Conservation (phyloP, 2,888 invertebrate genomes). For the Dermolepida albohirtum region DNA sequence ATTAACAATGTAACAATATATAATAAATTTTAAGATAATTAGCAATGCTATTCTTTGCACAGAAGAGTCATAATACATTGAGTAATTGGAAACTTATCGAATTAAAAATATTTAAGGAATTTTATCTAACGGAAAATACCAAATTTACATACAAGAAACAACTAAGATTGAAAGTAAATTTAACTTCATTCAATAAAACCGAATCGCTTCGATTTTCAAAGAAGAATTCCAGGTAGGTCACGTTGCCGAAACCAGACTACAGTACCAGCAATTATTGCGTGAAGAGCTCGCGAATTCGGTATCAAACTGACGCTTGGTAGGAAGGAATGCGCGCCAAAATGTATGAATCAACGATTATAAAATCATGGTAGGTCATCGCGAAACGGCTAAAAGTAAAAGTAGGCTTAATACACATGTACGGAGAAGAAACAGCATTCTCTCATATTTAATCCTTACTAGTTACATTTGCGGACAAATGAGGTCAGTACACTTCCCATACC, state of each 20-base stretch:
- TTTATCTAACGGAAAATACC: no score
- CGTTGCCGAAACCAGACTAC: slow-evolving; percentile 5
- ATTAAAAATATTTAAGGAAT: no score
- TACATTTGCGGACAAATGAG: slow-evolving; percentile 38
- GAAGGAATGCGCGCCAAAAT: slow-evolving; percentile 31
- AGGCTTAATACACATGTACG: not conserved
- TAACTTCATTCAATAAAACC: no score
- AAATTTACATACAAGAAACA: no score
- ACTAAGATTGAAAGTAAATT: no score
- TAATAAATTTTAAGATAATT: no score
- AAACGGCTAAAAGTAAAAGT: slow-evolving; percentile 43
- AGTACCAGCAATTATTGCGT: not conserved
- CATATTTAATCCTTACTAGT: slow-evolving; percentile 9
- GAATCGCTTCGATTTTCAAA: not conserved
- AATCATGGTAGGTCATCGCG: slow-evolving; percentile 43
- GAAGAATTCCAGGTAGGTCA: slow-evolving; percentile 18
- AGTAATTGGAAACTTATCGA: no score
- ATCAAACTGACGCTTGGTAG: not conserved
- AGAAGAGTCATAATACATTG: no score
- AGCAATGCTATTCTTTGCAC: no score
- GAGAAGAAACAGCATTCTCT: slow-evolving; percentile 6
- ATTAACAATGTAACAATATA: no score
- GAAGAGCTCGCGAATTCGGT: not conserved
- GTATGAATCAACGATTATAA: slow-evolving; percentile 38
- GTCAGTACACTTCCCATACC: slow-evolving; percentile 34